Evolutionary conservation across 2,888 invertebrate genomes (phyloP).

Genomic region (Chalcis sispes): DNA sequence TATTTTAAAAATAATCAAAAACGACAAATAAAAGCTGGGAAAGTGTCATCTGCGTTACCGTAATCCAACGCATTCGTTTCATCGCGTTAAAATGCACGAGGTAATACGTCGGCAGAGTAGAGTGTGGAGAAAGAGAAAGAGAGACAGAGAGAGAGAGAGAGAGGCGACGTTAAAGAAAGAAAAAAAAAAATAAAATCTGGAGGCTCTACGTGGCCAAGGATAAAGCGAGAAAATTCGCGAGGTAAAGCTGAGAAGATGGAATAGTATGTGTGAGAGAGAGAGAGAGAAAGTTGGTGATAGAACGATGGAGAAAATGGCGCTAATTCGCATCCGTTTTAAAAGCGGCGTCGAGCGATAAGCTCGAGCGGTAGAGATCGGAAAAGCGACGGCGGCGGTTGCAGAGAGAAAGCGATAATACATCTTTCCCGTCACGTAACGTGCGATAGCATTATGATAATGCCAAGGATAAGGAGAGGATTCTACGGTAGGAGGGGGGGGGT

Average conservation of each 20-base stretch:
- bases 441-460: constrained; percentile 74
- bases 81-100: constrained; percentile 16
- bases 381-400: constrained; percentile 52
- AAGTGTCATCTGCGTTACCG: not conserved
- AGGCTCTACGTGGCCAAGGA: not conserved
- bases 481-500: constrained; percentile 37
- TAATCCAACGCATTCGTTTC: not conserved
- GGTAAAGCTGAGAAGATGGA: too few species aligned
- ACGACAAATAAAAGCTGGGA: too few species aligned
- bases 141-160: not conserved
- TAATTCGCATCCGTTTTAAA: constrained; percentile 56
- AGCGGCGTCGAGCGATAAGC: constrained; percentile 62
- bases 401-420: constrained; percentile 67
- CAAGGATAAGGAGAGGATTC: constrained; percentile 70
- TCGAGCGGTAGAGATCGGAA: constrained; percentile 61
- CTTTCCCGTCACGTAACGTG: constrained; percentile 73
- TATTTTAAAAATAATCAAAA: too few species aligned
- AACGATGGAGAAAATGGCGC: constrained; percentile 38
- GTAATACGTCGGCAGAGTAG: not conserved
- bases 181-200: not conserved
- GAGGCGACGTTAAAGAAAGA: not conserved
- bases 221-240: not conserved
- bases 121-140: not conserved
- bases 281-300: not conserved
- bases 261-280: too few species aligned